Conservation (phyloP, 2,797 vertebrate species). For the Prionace glauca region DNA sequence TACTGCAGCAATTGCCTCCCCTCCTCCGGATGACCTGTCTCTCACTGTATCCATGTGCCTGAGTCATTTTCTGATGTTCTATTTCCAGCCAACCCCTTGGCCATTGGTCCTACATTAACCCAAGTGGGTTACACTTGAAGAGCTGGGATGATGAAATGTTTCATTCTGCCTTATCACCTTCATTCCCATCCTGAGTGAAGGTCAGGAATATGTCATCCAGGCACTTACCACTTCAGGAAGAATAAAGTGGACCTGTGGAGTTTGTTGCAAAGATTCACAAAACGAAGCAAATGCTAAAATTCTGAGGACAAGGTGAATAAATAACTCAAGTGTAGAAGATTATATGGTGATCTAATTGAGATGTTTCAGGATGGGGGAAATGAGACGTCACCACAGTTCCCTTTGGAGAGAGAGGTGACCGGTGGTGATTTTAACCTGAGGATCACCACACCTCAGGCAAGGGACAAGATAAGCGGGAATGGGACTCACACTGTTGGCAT, state of each 20-base stretch:
- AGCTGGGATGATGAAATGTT: not conserved
- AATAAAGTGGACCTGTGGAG: not conserved
- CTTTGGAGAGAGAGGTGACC: no score
- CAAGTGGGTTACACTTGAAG: not conserved
- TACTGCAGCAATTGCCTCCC: not conserved
- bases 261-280: not conserved
- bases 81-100: no score
- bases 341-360: not conserved
- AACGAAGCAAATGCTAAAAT: not conserved
- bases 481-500: no score
- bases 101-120: not conserved
- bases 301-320: not conserved
- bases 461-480: no score
- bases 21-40: not conserved
- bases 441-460: no score
- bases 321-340: not conserved
- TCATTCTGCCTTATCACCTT: no score
- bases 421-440: no score
- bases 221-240: not conserved
- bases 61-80: not conserved
- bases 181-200: not conserved
- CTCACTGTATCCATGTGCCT: not conserved
- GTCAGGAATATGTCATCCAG: no score
- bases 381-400: no score
- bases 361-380: not conserved